Conservation (phyloP, 1,140 invertebrate species). For the Cyphomyrmex costatus region DNA sequence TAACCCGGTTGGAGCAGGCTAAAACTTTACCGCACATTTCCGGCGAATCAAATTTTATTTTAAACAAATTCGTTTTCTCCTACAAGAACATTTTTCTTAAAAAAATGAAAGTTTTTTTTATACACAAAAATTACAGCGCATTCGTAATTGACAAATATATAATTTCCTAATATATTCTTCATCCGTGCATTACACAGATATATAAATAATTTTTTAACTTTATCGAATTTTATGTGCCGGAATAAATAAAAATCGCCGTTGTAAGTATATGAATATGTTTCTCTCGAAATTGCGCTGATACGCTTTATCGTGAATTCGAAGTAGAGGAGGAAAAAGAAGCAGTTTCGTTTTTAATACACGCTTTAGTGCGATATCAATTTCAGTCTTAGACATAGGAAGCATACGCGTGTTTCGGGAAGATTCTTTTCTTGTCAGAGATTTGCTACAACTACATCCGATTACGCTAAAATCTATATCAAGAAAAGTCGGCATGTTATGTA, state of each 20-base stretch:
- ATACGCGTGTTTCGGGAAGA: conserved; percentile 10
- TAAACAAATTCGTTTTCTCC: conserved; percentile 13
- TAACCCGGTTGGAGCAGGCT: background rate
- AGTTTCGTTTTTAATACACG: background rate
- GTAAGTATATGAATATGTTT: background rate
- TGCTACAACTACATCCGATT: background rate
- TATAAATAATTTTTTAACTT: conserved; percentile 22
- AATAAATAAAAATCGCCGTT: no score
- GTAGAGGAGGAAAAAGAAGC: background rate
- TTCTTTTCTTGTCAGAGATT: conserved; percentile 6
- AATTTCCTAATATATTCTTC: background rate
- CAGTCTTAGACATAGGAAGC: conserved; percentile 56
- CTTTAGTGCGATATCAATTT: conserved; percentile 4
- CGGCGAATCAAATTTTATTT: conserved; percentile 7
- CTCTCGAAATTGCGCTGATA: background rate
- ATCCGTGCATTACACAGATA: background rate
- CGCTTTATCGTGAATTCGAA: conserved; percentile 2
- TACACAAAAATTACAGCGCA: background rate
- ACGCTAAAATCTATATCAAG: conserved; percentile 13
- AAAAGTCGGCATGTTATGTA: background rate
- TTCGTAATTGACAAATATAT: background rate
- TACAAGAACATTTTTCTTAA: conserved; percentile 36
- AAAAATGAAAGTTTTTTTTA: conserved; percentile 7
- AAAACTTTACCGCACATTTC: background rate
- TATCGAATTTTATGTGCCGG: background rate